Evolutionary conservation across 2,113 vertebrate species (phyloP).

Genomic region (Neopipo cinnamomea): DNA sequence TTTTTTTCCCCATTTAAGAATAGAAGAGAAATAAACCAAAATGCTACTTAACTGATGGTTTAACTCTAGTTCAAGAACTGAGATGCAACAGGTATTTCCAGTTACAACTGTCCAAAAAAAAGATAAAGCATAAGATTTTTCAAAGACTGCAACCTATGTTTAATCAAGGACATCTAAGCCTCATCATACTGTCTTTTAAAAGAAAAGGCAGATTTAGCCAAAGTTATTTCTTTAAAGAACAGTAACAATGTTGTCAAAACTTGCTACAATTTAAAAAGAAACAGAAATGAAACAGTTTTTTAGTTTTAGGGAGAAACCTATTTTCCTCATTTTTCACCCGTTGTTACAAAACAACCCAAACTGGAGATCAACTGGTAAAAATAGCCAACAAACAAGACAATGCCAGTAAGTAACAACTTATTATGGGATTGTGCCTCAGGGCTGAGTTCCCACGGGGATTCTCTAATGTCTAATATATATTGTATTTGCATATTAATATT

Average conservation of each 20-base stretch:
- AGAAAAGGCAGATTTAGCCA: background rate
- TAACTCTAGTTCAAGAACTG: background rate
- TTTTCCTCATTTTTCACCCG: background rate
- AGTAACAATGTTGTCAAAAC: background rate
- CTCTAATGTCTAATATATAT: background rate
- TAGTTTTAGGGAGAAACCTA: background rate
- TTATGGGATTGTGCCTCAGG: background rate
- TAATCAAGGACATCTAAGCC: background rate
- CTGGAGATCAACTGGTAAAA: background rate
- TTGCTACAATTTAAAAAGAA: background rate
- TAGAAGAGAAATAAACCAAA: background rate
- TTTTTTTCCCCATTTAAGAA: background rate
- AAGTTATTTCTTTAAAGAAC: background rate
- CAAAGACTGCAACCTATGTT: background rate
- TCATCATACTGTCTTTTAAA: background rate
- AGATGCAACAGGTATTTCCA: background rate
- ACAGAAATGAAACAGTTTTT: background rate
- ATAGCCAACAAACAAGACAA: background rate
- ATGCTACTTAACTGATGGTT: background rate
- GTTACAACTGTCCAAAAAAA: background rate
- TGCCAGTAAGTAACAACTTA: background rate
- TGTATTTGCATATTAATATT: slow-evolving; percentile 5
- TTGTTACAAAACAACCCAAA: background rate
- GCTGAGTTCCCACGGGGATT: background rate
- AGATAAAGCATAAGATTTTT: background rate